phyloP scores from a whole-genome alignment of 2,113 vertebrate genomes.

The Notarius lentiginosus region DNA sequence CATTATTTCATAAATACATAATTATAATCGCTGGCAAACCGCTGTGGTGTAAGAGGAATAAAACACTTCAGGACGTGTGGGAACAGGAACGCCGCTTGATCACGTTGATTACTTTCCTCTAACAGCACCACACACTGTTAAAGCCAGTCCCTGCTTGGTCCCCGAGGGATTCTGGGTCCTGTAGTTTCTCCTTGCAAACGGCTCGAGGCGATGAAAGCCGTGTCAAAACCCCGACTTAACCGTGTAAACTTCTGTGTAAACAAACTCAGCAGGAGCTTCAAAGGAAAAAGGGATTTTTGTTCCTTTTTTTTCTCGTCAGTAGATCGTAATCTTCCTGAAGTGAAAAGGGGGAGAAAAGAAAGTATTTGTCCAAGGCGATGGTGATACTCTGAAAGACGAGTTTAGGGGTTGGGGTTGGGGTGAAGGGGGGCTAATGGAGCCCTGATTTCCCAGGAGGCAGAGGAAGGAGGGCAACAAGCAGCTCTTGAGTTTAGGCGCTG shows the following conservation, averaged over 20 bases:
- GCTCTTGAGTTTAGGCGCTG: constrained; percentile 57
- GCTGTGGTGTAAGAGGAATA: not conserved
- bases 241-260: constrained; percentile 71
- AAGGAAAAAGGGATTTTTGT: constrained; percentile 65
- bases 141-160: constrained; percentile 10
- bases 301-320: constrained; percentile 62
- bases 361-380: constrained; percentile 69
- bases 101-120: not conserved
- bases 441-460: constrained; percentile 75
- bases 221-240: constrained; percentile 71
- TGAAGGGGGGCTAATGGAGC: constrained; percentile 68
- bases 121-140: not conserved
- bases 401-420: constrained; percentile 23
- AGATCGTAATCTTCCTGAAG: constrained; percentile 67
- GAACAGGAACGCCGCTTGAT: not conserved
- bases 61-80: not conserved
- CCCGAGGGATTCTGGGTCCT: constrained; percentile 58
- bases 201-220: constrained; percentile 66
- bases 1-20: not conserved
- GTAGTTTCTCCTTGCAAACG: constrained; percentile 54
- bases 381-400: constrained; percentile 65
- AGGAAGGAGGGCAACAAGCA: constrained; percentile 70
- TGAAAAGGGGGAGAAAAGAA: constrained; percentile 52
- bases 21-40: not conserved
- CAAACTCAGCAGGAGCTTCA: constrained; percentile 71